Conservation (phyloP, 2,888 invertebrate genomes). For the Caenorhabditis zanzibari region DNA sequence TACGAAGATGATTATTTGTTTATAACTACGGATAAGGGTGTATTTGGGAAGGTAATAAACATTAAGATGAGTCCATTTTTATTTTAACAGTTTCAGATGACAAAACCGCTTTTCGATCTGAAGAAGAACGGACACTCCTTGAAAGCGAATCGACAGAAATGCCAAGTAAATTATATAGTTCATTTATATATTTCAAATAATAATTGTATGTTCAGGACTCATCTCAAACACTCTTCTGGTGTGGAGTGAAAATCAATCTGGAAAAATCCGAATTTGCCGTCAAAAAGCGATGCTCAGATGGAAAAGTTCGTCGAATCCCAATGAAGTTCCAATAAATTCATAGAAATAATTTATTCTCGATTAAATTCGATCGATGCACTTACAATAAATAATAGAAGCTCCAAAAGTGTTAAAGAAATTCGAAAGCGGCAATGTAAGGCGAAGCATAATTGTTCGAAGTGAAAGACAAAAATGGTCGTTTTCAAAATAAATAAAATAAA, state of each 20-base stretch:
- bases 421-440: conserved; percentile 47
- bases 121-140: conserved; percentile 5
- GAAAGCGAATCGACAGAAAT: conserved; percentile 24
- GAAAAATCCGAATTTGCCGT: not conserved
- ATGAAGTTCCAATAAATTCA: not conserved
- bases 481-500: conserved; percentile 8
- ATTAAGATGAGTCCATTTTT: not conserved
- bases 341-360: conserved; percentile 22
- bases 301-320: not conserved
- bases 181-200: not conserved
- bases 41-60: not conserved
- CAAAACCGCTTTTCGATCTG: conserved; percentile 14
- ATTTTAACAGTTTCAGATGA: conserved; percentile 22
- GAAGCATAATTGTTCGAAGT: conserved; percentile 33
- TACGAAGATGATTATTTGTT: conserved; percentile 47
- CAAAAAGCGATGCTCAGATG: not conserved
- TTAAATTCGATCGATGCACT: conserved; percentile 30
- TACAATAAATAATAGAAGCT: conserved; percentile 34
- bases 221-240: conserved; percentile 12
- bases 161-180: conserved; percentile 8
- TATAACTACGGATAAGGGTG: not conserved
- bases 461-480: conserved; percentile 15
- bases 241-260: conserved; percentile 33
- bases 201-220: not conserved
- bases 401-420: conserved; percentile 8